phyloP scores from a whole-genome alignment of 2,797 vertebrate species.

The Rhadinocentrus ornatus region DNA sequence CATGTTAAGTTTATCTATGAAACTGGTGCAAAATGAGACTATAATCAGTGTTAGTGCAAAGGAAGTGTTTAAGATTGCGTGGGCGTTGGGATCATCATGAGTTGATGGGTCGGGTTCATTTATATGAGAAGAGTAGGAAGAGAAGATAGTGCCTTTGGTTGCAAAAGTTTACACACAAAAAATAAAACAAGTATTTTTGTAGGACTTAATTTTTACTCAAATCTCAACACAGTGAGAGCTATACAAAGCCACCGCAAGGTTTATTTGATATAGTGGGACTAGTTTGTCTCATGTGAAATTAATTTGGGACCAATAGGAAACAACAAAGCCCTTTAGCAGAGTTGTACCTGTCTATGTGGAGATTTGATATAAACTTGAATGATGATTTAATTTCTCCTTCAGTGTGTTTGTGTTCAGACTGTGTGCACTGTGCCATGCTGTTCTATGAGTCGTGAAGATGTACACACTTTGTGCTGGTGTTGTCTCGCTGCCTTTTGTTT shows the following conservation, averaged over 20 bases:
- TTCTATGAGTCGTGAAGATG: constrained; percentile 11
- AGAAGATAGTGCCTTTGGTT: constrained; percentile 79
- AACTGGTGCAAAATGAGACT: neutral
- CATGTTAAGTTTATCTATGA: neutral
- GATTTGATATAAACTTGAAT: constrained; percentile 16
- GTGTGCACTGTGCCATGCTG: constrained; percentile 32
- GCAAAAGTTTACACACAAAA: constrained; percentile 73
- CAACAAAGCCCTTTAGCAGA: constrained; percentile 17
- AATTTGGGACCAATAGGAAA: constrained; percentile 32
- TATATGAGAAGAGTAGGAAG: constrained; percentile 3
- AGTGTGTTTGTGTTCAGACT: constrained; percentile 33
- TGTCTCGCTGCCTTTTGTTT: constrained; percentile 48
- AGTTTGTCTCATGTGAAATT: constrained; percentile 32
- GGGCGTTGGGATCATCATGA: neutral
- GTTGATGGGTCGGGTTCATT: neutral
- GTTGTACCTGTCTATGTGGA: constrained; percentile 5
- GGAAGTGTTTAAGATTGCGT: neutral
- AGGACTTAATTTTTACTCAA: constrained; percentile 68
- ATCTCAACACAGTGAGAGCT: constrained; percentile 42
- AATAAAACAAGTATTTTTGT: constrained; percentile 77
- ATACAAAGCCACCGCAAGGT: constrained; percentile 42
- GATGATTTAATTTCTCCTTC: constrained; percentile 21
- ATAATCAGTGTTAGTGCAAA: constrained; percentile 3
- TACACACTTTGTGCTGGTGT: constrained; percentile 29
- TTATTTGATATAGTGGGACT: constrained; percentile 45